Percentiles rank a stretch among this genome's conserved stretches.
These are phyloP conservation scores for Anolis apletophallus DNA, from an alignment of 2,797 vertebrate species.

Conservation along the genomic window DNA sequence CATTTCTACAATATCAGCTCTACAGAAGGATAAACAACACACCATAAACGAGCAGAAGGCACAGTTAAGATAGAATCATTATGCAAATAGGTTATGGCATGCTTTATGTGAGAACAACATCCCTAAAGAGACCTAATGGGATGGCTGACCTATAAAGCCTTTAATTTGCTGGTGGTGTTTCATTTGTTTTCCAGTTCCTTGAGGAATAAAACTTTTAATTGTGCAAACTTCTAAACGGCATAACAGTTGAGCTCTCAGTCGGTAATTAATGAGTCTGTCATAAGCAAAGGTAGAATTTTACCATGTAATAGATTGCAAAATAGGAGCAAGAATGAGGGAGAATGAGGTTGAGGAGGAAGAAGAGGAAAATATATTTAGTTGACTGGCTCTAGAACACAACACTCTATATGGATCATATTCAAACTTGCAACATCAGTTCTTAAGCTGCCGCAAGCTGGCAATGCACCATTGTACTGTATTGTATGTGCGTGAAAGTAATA, in stretches of 20 bases:
- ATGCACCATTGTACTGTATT: background rate
- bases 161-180: slow-evolving; percentile 82
- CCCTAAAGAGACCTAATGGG: slow-evolving; percentile 80
- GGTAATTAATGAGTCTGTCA: slow-evolving; percentile 77
- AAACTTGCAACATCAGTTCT: background rate
- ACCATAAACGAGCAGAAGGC: slow-evolving; percentile 81
- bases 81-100: slow-evolving; percentile 82
- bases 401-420: slow-evolving; percentile 6
- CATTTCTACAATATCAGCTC: slow-evolving; percentile 69
- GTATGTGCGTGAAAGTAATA: background rate
- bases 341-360: slow-evolving; percentile 6
- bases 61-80: slow-evolving; percentile 81
- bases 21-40: slow-evolving; percentile 77
- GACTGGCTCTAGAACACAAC: slow-evolving; percentile 11
- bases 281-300: slow-evolving; percentile 62
- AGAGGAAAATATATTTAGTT: slow-evolving; percentile 1
- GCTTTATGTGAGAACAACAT: slow-evolving; percentile 80
- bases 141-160: slow-evolving; percentile 83
- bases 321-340: background rate
- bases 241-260: slow-evolving; percentile 75
- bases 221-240: slow-evolving; percentile 79
- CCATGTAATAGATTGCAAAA: slow-evolving; percentile 19
- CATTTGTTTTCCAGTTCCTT: slow-evolving; percentile 77
- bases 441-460: background rate
- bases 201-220: slow-evolving; percentile 83